phyloP scores from a whole-genome alignment of 53 echinoderm and acorn worm genomes.

The Astropecten irregularis region DNA sequence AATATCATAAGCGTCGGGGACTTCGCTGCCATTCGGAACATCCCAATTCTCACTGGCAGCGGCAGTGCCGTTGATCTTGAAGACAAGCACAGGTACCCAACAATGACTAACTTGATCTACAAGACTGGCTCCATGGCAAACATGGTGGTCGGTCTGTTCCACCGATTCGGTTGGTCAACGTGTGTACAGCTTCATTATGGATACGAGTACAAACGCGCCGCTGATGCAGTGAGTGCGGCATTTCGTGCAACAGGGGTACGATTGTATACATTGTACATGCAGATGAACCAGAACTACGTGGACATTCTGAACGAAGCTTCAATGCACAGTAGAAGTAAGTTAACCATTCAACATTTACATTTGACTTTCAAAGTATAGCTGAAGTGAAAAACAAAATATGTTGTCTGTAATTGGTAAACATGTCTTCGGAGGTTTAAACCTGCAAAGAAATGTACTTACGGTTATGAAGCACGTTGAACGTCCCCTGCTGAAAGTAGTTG shows the following conservation, averaged over 20 bases:
- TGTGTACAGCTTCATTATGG: background rate
- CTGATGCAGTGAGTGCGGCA: background rate
- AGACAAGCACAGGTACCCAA: constrained; percentile 51
- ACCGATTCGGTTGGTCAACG: background rate
- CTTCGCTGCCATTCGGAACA: constrained; percentile 65
- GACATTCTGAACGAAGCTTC: background rate
- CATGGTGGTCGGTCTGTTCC: constrained; percentile 17
- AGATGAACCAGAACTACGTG: background rate
- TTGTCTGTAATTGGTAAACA: no score
- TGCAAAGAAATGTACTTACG: no score
- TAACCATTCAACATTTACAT: background rate
- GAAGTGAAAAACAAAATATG: no score
- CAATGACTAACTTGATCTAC: constrained; percentile 33
- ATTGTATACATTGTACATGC: background rate
- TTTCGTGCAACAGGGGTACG: background rate
- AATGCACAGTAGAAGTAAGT: background rate
- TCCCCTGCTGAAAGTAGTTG: no score
- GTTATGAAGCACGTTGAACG: no score
- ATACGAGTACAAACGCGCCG: background rate
- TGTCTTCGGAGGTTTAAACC: no score
- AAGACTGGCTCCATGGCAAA: constrained; percentile 16
- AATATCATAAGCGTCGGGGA: constrained; percentile 65
- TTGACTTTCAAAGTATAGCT: no score
- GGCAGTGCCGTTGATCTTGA: constrained; percentile 32
- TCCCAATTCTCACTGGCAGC: constrained; percentile 67